Evolutionary conservation across 2,888 invertebrate species (phyloP).

Genomic region (Zele albiditarsus): DNA sequence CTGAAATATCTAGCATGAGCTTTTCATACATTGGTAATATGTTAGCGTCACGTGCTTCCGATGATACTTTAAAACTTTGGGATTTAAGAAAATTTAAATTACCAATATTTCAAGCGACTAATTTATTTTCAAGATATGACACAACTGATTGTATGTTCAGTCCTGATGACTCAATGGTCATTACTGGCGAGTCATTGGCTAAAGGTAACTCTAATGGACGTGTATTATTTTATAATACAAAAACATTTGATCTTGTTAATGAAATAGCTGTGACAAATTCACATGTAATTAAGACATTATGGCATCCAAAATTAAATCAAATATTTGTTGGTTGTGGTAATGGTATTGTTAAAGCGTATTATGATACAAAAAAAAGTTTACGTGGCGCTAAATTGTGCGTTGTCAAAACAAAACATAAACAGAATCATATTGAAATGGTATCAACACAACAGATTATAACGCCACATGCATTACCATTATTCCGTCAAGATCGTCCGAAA

Average conservation of each 20-base stretch:
- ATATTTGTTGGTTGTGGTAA: constrained; percentile 94
- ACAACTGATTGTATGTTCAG: constrained; percentile 87
- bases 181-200: constrained; percentile 89
- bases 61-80: constrained; percentile 97
- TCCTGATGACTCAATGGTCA: constrained; percentile 91
- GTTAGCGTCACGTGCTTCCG: constrained; percentile 88
- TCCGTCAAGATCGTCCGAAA: constrained; percentile 91
- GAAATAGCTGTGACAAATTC: constrained; percentile 86
- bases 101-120: constrained; percentile 80
- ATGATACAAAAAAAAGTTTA: constrained; percentile 89
- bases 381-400: constrained; percentile 94
- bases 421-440: constrained; percentile 88
- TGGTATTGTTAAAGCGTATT: constrained; percentile 91
- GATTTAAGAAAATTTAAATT: constrained; percentile 89
- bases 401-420: constrained; percentile 85
- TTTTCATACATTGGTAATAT: constrained; percentile 91
- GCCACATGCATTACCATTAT: constrained; percentile 95
- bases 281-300: constrained; percentile 89
- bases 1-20: constrained; percentile 87
- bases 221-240: constrained; percentile 86
- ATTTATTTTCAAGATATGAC: constrained; percentile 89
- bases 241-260: constrained; percentile 83
- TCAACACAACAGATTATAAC: constrained; percentile 95
- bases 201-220: constrained; percentile 79
- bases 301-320: constrained; percentile 99